These are phyloP conservation scores for Zosterops pallidus DNA, from an alignment of 2,113 vertebrate species.

Conservation along the genomic window DNA sequence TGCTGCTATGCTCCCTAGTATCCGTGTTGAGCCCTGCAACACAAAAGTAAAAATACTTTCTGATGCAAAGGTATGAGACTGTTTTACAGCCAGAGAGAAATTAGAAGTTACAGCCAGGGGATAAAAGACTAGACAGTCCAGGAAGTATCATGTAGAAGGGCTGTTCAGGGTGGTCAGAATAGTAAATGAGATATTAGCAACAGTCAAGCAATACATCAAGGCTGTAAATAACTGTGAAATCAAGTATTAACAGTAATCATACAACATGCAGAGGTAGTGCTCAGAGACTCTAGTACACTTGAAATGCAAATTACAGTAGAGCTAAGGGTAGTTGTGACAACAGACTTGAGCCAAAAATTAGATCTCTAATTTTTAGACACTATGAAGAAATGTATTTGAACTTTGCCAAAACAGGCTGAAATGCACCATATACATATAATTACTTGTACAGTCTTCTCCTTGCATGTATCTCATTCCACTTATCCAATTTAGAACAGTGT, in stretches of 20 bases:
- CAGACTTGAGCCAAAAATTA: slow-evolving; percentile 12
- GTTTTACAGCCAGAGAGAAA: background rate
- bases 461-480: background rate
- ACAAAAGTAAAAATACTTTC: background rate
- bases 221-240: slow-evolving; percentile 49
- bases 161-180: slow-evolving; percentile 31
- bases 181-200: slow-evolving; percentile 20
- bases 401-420: background rate
- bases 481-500: background rate
- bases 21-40: background rate
- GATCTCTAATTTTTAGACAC: background rate
- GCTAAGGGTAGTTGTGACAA: background rate
- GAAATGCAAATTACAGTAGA: slow-evolving; percentile 35
- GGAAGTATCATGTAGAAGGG: background rate
- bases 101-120: background rate
- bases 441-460: background rate
- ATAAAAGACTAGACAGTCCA: background rate
- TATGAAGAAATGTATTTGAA: background rate
- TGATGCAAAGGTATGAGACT: background rate
- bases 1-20: background rate
- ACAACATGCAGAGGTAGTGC: background rate
- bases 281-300: background rate
- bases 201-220: slow-evolving; percentile 24
- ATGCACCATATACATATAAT: background rate
- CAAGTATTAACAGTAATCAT: slow-evolving; percentile 33